These are phyloP conservation scores for Mallotus villosus DNA, from an alignment of 2,797 vertebrate genomes.

Conservation along the genomic window DNA sequence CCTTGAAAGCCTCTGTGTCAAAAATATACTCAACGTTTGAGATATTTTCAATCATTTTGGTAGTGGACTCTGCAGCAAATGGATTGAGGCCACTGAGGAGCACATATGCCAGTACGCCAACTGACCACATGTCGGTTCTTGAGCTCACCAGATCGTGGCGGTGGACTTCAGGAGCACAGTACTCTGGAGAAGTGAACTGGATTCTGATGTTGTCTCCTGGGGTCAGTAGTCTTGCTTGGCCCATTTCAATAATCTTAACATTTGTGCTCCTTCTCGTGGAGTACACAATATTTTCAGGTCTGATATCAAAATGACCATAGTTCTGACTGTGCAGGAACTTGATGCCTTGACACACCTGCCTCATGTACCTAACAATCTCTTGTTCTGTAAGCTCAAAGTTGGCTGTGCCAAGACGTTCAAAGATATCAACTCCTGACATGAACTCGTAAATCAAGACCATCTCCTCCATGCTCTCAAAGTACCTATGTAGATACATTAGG, in stretches of 20 bases:
- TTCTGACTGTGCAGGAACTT: slow-evolving; percentile 88
- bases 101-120: slow-evolving; percentile 91
- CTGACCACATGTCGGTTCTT: slow-evolving; percentile 98
- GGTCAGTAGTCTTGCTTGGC: slow-evolving; percentile 90
- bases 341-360: slow-evolving; percentile 89
- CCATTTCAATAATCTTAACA: slow-evolving; percentile 96
- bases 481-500: slow-evolving; percentile 91
- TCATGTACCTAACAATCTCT: slow-evolving; percentile 90
- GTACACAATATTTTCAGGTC: slow-evolving; percentile 95
- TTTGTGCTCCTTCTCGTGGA: slow-evolving; percentile 86
- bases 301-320: slow-evolving; percentile 94
- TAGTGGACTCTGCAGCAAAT: slow-evolving; percentile 92
- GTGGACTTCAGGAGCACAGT: slow-evolving; percentile 94
- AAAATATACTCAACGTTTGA: slow-evolving; percentile 91
- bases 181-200: slow-evolving; percentile 91
- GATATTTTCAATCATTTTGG: slow-evolving; percentile 94
- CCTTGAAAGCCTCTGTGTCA: slow-evolving; percentile 94
- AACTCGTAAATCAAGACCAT: slow-evolving; percentile 97
- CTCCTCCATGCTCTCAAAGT: slow-evolving; percentile 98
- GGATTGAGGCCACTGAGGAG: slow-evolving; percentile 95
- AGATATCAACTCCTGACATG: slow-evolving; percentile 95
- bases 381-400: slow-evolving; percentile 94
- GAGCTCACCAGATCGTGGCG: slow-evolving; percentile 90
- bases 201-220: slow-evolving; percentile 96
- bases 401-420: slow-evolving; percentile 90